These are phyloP conservation scores for Caenorhabditis sp. DNA, from an alignment of 2,888 invertebrate genomes.

Conservation along the genomic window DNA sequence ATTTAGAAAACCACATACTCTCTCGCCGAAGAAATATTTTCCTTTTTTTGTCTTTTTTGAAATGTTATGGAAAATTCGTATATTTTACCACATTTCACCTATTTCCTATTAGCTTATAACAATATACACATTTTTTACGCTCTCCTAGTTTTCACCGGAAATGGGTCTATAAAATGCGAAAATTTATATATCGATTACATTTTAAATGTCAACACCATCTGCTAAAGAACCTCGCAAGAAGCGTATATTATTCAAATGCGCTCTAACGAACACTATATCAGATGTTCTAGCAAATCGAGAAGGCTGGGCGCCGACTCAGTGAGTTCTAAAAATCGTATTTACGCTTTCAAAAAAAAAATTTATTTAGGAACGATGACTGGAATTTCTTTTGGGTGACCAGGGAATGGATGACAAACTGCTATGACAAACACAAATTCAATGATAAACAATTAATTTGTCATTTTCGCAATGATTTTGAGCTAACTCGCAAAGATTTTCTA, in stretches of 20 bases:
- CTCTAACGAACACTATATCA: conserved; percentile 62
- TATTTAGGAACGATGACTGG: conserved; percentile 74
- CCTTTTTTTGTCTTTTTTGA: too few species aligned
- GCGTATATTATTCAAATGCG: conserved; percentile 58
- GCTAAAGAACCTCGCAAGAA: neutral
- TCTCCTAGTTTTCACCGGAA: too few species aligned
- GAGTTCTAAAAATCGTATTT: conserved; percentile 1
- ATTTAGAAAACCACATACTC: too few species aligned
- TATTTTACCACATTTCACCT: too few species aligned
- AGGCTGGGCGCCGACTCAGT: conserved; percentile 62
- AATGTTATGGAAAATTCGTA: too few species aligned
- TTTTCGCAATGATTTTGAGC: conserved; percentile 76
- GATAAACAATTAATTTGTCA: conserved; percentile 76
- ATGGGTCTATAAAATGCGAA: too few species aligned
- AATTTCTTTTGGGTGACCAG: conserved; percentile 77
- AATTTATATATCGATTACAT: too few species aligned
- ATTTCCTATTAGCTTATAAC: too few species aligned
- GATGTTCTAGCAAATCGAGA: conserved; percentile 63
- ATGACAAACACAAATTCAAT: conserved; percentile 73
- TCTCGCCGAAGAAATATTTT: too few species aligned
- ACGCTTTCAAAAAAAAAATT: conserved; percentile 9
- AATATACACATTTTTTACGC: too few species aligned
- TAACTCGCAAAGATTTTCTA: conserved; percentile 75
- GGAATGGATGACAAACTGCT: conserved; percentile 74
- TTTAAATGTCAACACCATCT: neutral